Conservation (phyloP, 2,797 vertebrate species). For the Halcyon badia region DNA sequence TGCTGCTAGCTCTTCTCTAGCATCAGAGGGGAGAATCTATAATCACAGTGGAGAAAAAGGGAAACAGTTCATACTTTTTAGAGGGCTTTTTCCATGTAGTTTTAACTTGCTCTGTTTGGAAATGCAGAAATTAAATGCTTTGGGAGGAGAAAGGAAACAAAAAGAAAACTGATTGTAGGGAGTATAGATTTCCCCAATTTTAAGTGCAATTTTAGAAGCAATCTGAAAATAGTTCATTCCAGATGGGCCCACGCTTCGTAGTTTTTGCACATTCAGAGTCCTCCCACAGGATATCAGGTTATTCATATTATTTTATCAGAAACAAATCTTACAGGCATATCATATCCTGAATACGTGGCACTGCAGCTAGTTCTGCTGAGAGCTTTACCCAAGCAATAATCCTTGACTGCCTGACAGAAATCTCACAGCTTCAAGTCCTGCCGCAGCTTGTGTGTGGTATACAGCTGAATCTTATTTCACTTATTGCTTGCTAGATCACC, state of each 20-base stretch:
- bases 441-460: neutral
- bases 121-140: neutral
- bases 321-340: neutral
- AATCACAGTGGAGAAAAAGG: accelerated
- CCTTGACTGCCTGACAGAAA: neutral
- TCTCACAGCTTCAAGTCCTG: neutral
- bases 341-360: neutral
- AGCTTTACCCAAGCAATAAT: neutral
- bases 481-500: neutral
- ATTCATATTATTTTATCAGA: constrained; percentile 19
- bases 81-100: accelerated
- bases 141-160: neutral
- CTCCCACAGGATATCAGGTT: neutral
- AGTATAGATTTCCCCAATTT: neutral
- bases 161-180: neutral
- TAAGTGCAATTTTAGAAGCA: neutral
- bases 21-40: neutral
- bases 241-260: neutral
- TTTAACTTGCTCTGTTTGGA: neutral
- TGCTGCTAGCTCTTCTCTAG: neutral
- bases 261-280: neutral
- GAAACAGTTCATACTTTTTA: neutral
- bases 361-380: neutral
- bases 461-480: neutral
- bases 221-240: neutral